phyloP scores from a whole-genome alignment of 2,888 invertebrate species.

The Nomada fabriciana region DNA sequence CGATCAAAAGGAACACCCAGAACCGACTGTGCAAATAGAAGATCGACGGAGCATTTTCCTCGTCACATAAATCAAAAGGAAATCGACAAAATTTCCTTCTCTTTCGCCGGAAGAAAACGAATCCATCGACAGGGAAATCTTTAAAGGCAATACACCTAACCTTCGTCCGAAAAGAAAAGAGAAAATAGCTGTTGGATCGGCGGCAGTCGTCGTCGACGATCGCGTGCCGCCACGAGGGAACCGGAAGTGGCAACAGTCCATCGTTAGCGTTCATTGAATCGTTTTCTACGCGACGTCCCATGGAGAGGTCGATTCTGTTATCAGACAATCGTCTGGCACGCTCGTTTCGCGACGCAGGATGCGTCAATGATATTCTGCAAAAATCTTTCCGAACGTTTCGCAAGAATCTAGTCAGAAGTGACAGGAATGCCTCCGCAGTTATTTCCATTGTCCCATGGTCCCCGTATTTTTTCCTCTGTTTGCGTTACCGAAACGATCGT shows the following conservation, averaged over 20 bases:
- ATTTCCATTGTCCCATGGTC: too few relatives aligned
- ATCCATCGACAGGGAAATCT: too few relatives aligned
- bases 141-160: too few relatives aligned
- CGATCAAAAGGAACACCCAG: not conserved
- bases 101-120: too few relatives aligned
- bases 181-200: not conserved
- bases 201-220: not conserved
- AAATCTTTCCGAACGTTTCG: conserved; percentile 64
- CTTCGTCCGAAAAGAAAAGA: not conserved
- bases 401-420: not conserved
- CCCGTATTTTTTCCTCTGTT: not conserved
- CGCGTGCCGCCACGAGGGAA: not conserved
- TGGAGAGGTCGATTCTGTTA: conserved; percentile 55
- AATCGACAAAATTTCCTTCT: too few relatives aligned
- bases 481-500: too few relatives aligned
- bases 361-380: conserved; percentile 47
- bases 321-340: conserved; percentile 42
- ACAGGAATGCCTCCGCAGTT: too few relatives aligned
- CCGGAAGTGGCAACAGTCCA: conserved; percentile 23
- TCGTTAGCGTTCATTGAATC: conserved; percentile 48
- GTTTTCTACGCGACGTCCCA: conserved; percentile 30
- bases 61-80: too few relatives aligned
- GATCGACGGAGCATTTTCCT: too few relatives aligned
- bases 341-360: conserved; percentile 29
- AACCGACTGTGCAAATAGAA: too few relatives aligned